Percentiles rank a stretch among this genome's conserved stretches.
Conservation (phyloP, 2,888 invertebrate genomes). For the Phlogophora meticulosa region DNA sequence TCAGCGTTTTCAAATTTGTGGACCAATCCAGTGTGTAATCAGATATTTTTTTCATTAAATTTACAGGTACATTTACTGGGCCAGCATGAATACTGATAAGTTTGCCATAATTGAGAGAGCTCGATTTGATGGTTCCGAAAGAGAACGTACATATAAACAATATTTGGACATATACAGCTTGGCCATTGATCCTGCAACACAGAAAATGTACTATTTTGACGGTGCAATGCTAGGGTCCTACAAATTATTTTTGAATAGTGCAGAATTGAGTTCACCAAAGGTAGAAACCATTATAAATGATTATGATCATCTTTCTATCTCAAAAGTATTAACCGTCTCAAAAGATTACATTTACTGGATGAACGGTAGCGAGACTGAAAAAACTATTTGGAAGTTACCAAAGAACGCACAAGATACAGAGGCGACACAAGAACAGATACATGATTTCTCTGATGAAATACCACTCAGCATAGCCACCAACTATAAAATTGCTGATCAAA, state of each 20-base stretch:
- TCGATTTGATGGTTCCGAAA: conserved; percentile 75
- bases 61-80: conserved; percentile 95
- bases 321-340: conserved; percentile 94
- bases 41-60: conserved; percentile 23
- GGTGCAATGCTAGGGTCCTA: too few species aligned
- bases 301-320: conserved; percentile 75
- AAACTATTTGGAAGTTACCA: neutral
- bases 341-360: conserved; percentile 79
- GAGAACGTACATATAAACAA: conserved; percentile 87
- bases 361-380: neutral
- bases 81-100: conserved; percentile 93
- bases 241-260: too few species aligned
- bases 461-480: neutral
- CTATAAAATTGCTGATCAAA: conserved; percentile 11
- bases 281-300: conserved; percentile 92
- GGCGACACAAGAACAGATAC: neutral
- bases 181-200: conserved; percentile 93
- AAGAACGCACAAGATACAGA: neutral
- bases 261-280: neutral
- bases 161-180: conserved; percentile 86
- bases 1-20: too few species aligned
- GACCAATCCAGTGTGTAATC: too few species aligned
- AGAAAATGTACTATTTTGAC: conserved; percentile 88
- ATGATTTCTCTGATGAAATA: neutral
- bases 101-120: conserved; percentile 93